Percentiles rank a stretch among this genome's conserved stretches.
Evolutionary conservation across 2,888 invertebrate genomes (phyloP).

Genomic region (Mesorhabditis belari): DNA sequence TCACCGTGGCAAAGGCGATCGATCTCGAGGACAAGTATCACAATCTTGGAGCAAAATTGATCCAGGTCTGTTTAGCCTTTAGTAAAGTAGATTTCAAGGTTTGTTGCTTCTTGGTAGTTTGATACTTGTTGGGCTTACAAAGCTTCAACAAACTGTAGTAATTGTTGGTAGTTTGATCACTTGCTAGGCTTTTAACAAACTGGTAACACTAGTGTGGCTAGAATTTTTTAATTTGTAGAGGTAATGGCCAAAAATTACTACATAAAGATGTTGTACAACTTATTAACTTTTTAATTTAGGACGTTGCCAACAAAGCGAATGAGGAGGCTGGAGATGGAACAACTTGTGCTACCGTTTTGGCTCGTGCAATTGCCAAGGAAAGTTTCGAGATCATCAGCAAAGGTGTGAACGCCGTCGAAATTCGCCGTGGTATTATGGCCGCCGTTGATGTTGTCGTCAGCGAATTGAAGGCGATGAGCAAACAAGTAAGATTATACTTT

Average conservation of each 20-base stretch:
- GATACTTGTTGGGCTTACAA: too few relatives aligned
- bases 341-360: slow-evolving; percentile 94
- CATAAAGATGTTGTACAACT: neutral
- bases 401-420: slow-evolving; percentile 51
- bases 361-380: slow-evolving; percentile 93
- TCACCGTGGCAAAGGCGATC: slow-evolving; percentile 95
- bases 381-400: slow-evolving; percentile 92
- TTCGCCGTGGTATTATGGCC: slow-evolving; percentile 71
- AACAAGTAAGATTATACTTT: slow-evolving; percentile 55
- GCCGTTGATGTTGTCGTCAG: slow-evolving; percentile 88
- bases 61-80: too few relatives aligned
- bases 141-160: too few relatives aligned
- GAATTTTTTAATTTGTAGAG: neutral
- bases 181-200: neutral
- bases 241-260: too few relatives aligned
- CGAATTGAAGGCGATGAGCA: slow-evolving; percentile 80
- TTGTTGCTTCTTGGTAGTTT: too few relatives aligned
- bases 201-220: neutral
- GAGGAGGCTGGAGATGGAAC: slow-evolving; percentile 98
- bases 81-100: too few relatives aligned
- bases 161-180: too few relatives aligned
- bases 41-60: slow-evolving; percentile 94
- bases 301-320: slow-evolving; percentile 98
- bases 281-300: slow-evolving; percentile 54
- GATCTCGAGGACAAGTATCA: slow-evolving; percentile 98